Conservation (phyloP, 2,888 invertebrate species). For the Drosophila monieri region DNA sequence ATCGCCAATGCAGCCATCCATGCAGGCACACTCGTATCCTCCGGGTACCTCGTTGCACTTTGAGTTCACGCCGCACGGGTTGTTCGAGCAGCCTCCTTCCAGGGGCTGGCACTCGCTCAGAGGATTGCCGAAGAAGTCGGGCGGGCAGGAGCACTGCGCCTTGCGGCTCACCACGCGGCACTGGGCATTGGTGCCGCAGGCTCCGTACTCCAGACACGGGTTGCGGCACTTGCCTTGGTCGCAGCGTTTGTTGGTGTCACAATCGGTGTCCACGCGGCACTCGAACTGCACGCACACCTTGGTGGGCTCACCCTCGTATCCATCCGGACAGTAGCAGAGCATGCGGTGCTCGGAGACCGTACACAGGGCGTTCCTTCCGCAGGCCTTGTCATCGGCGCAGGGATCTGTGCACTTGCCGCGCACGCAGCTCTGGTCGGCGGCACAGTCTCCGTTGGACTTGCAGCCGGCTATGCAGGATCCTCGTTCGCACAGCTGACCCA, state of each 20-base stretch:
- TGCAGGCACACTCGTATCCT: conserved; percentile 93
- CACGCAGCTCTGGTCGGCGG: conserved; percentile 90
- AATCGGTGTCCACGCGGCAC: conserved; percentile 90
- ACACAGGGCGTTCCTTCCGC: conserved; percentile 92
- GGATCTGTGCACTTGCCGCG: conserved; percentile 89
- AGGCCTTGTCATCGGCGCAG: conserved; percentile 88
- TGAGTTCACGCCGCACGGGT: conserved; percentile 93
- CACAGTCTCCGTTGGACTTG: conserved; percentile 91
- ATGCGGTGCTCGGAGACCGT: conserved; percentile 91
- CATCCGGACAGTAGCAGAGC: conserved; percentile 94
- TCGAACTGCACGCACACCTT: conserved; percentile 90
- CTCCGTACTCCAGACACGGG: conserved; percentile 90
- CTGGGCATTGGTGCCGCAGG: conserved; percentile 93
- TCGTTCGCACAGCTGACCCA: conserved; percentile 90
- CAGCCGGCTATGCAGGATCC: conserved; percentile 92
- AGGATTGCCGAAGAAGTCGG: conserved; percentile 90
- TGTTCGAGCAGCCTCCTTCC: conserved; percentile 89
- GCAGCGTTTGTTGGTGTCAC: conserved; percentile 91
- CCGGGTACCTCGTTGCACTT: conserved; percentile 91
- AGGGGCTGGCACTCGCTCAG: conserved; percentile 88
- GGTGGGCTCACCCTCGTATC: conserved; percentile 92
- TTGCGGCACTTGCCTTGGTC: conserved; percentile 91
- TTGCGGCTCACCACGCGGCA: conserved; percentile 91
- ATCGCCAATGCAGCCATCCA: conserved; percentile 92
- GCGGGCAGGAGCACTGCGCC: conserved; percentile 91